phyloP scores from a whole-genome alignment of 1,140 invertebrate species.

The Potamilus streckersoni region DNA sequence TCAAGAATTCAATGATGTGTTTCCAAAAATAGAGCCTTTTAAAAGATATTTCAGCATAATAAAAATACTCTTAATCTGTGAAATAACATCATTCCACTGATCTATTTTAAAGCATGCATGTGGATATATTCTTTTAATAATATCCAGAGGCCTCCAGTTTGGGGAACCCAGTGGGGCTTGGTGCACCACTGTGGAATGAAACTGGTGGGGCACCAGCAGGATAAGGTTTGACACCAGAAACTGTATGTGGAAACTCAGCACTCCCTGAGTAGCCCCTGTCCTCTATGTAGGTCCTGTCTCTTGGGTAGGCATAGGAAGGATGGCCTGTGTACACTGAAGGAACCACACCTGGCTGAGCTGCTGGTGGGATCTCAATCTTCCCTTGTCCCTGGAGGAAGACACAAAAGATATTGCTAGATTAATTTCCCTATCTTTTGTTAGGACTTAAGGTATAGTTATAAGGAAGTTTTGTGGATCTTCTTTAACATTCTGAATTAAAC shows the following conservation, averaged over 20 bases:
- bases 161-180: slow-evolving; percentile 59
- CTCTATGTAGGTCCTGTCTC: slow-evolving; percentile 57
- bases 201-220: slow-evolving; percentile 61
- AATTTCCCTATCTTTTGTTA: too few species aligned
- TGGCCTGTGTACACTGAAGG: slow-evolving; percentile 66
- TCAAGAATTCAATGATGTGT: too few species aligned
- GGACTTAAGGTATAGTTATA: too few species aligned
- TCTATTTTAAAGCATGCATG: too few species aligned
- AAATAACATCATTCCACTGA: slow-evolving; percentile 7
- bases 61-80: slow-evolving; percentile 4
- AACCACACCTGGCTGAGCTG: slow-evolving; percentile 54
- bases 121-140: too few species aligned
- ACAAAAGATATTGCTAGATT: too few species aligned
- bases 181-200: slow-evolving; percentile 52
- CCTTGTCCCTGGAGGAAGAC: slow-evolving; percentile 57
- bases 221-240: slow-evolving; percentile 39
- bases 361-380: slow-evolving; percentile 52
- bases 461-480: too few species aligned
- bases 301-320: slow-evolving; percentile 64
- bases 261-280: slow-evolving; percentile 59
- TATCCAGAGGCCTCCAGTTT: slow-evolving; percentile 26
- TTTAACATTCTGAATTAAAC: too few species aligned
- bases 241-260: slow-evolving; percentile 32
- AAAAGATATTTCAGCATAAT: background rate
- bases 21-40: slow-evolving; percentile 2